These are phyloP conservation scores for Lepas anatifera DNA, from an alignment of 2,888 invertebrate genomes.

Conservation along the genomic window DNA sequence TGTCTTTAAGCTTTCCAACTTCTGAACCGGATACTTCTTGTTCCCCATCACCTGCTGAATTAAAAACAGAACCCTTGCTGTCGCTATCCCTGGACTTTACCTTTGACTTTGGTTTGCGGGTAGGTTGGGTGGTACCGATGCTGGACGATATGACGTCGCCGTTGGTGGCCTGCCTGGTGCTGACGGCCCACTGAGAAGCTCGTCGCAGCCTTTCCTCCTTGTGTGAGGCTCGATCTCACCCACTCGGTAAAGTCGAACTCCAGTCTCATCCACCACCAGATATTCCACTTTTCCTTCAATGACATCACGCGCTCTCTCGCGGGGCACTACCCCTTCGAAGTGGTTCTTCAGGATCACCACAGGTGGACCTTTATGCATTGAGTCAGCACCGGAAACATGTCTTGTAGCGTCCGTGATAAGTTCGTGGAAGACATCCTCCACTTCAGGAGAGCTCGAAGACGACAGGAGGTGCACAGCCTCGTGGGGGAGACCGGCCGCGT, in stretches of 20 bases:
- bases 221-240: constrained; percentile 54
- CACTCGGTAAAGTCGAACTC: constrained; percentile 59
- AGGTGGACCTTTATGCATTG: not conserved
- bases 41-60: not conserved
- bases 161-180: not conserved
- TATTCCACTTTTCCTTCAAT: constrained; percentile 61
- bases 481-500: not conserved
- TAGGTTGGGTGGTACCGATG: not conserved
- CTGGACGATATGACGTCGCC: not conserved
- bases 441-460: too few species aligned
- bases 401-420: not conserved
- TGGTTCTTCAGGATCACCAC: constrained; percentile 56
- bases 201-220: not conserved
- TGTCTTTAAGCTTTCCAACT: too few species aligned
- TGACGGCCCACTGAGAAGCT: constrained; percentile 7
- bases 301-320: constrained; percentile 59
- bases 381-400: not conserved
- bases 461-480: not conserved
- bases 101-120: not conserved
- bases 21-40: too few species aligned
- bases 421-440: not conserved
- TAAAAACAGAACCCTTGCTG: too few species aligned
- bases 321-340: constrained; percentile 60
- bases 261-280: constrained; percentile 60
- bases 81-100: not conserved